Percentiles rank a stretch among this genome's conserved stretches.
Evolutionary conservation across 2,113 vertebrate species (phyloP).

Genomic region (Sciurus niger): DNA sequence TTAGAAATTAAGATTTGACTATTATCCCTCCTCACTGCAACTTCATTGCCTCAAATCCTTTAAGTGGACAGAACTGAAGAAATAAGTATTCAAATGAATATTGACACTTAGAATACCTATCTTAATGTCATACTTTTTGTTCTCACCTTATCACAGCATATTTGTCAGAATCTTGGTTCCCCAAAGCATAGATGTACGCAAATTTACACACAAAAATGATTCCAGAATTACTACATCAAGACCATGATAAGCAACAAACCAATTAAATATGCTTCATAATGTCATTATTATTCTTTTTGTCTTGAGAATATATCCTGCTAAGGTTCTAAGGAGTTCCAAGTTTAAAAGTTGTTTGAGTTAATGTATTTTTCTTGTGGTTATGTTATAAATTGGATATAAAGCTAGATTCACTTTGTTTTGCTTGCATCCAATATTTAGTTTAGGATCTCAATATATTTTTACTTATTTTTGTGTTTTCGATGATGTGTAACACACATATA

Average conservation of each 20-base stretch:
- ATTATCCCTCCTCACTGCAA: neutral
- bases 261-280: neutral
- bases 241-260: neutral
- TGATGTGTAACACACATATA: neutral
- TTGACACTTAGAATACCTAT: neutral
- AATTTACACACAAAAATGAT: neutral
- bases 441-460: neutral
- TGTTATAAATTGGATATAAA: neutral
- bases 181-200: neutral
- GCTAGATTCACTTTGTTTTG: neutral
- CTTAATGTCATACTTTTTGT: neutral
- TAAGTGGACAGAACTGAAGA: neutral
- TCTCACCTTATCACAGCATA: neutral
- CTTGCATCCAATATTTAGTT: neutral
- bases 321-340: neutral
- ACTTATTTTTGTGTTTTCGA: neutral
- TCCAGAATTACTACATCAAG: neutral
- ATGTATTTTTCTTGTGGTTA: neutral
- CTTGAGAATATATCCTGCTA: neutral
- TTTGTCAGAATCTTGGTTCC: neutral
- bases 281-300: neutral
- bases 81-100: neutral
- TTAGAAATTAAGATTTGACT: neutral
- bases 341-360: neutral
- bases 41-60: neutral